These are phyloP conservation scores for Holothuria scabra DNA, from an alignment of 53 echinoderm and acorn worm species.

Conservation along the genomic window DNA sequence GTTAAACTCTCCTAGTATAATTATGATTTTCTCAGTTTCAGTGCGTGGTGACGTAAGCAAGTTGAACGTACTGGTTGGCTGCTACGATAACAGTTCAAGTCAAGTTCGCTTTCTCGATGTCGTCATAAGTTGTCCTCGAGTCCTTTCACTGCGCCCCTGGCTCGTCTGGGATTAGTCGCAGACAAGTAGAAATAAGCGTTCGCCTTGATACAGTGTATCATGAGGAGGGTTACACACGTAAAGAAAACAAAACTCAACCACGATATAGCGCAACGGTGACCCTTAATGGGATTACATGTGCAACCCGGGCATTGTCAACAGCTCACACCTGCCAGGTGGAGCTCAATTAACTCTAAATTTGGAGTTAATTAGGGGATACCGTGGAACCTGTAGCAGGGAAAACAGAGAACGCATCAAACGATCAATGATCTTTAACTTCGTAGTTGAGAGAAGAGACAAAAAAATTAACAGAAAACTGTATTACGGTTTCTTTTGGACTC, in stretches of 20 bases:
- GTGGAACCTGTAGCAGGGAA: conserved; percentile 34
- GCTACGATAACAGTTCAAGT: not conserved
- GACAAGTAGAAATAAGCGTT: conserved; percentile 8
- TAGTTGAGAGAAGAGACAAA: not conserved
- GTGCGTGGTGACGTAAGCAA: not conserved
- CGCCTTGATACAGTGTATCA: conserved; percentile 21
- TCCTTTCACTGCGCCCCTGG: conserved; percentile 22
- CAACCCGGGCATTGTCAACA: conserved; percentile 20
- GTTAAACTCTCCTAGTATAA: no score
- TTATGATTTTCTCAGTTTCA: no score
- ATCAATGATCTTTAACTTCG: conserved; percentile 38
- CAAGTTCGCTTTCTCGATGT: not conserved
- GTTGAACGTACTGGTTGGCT: conserved; percentile 18
- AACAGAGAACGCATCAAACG: conserved; percentile 14
- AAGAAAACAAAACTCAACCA: conserved; percentile 15
- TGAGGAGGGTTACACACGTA: not conserved
- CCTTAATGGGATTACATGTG: conserved; percentile 37
- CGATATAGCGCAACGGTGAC: conserved; percentile 38
- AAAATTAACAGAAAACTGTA: conserved; percentile 1
- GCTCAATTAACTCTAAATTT: conserved; percentile 31
- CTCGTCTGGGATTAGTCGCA: conserved; percentile 17
- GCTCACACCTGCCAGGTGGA: conserved; percentile 35
- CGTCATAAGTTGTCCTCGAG: not conserved
- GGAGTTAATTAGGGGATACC: conserved; percentile 26
- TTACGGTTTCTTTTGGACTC: no score